Evolutionary conservation across 2,888 invertebrate genomes (phyloP).

Genomic region (Drosophila subquinaria): DNA sequence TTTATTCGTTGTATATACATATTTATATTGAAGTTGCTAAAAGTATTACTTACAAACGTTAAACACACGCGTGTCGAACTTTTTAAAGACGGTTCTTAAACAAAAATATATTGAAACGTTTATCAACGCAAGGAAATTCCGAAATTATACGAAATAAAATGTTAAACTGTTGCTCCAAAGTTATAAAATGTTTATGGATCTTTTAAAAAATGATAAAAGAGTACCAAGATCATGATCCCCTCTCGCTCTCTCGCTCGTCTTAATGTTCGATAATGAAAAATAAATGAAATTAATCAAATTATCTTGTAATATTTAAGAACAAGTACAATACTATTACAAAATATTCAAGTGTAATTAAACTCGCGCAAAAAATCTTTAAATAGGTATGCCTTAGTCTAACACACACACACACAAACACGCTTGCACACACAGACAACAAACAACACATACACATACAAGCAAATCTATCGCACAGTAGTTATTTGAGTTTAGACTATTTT

Average conservation of each 20-base stretch:
- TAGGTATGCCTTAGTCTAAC: constrained; percentile 78
- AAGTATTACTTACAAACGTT: constrained; percentile 14
- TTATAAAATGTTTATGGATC: constrained; percentile 48
- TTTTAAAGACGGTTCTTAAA: constrained; percentile 3
- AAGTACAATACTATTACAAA: constrained; percentile 37
- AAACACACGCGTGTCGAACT: constrained; percentile 10
- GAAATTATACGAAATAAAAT: constrained; percentile 40
- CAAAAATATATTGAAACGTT: constrained; percentile 36
- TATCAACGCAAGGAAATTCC: constrained; percentile 38
- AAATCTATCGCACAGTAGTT: constrained; percentile 4
- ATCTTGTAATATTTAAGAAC: constrained; percentile 29
- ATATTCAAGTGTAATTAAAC: constrained; percentile 62
- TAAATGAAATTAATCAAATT: constrained; percentile 29
- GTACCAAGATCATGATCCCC: constrained; percentile 49
- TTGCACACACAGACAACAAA: constrained; percentile 16
- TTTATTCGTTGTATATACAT: constrained; percentile 57
- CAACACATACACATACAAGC: constrained; percentile 10
- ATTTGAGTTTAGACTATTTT: constrained; percentile 2
- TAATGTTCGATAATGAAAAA: constrained; percentile 38
- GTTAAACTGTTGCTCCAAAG: constrained; percentile 81
- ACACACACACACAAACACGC: constrained; percentile 17
- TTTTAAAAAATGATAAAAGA: constrained; percentile 30
- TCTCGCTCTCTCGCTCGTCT: constrained; percentile 59
- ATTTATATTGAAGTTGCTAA: constrained; percentile 32
- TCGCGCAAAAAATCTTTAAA: constrained; percentile 80